These are phyloP conservation scores for Macrochelys suwanniensis DNA, from an alignment of 2,797 vertebrate species.

Conservation along the genomic window DNA sequence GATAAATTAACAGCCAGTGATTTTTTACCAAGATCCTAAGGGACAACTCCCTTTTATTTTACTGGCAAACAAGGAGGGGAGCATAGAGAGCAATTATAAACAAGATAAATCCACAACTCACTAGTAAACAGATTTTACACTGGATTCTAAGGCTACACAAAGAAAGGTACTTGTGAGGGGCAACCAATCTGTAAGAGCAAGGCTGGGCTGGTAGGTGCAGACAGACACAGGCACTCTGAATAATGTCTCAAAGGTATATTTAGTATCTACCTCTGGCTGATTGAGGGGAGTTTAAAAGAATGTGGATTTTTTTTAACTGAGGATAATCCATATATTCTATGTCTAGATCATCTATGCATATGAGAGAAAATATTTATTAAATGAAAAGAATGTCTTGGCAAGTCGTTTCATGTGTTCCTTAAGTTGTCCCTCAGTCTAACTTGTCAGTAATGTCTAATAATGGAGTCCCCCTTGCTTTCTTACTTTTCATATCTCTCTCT, in stretches of 20 bases:
- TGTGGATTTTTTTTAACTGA: neutral
- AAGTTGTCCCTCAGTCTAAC: neutral
- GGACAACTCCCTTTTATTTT: neutral
- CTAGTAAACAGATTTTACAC: neutral
- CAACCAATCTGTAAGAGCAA: neutral
- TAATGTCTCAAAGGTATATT: neutral
- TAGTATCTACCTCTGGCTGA: neutral
- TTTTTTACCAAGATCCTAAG: neutral
- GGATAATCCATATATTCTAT: neutral
- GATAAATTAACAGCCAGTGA: neutral
- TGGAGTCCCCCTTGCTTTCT: neutral
- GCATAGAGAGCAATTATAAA: neutral
- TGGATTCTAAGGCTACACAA: neutral
- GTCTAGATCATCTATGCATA: neutral
- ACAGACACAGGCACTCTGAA: neutral
- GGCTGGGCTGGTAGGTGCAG: neutral
- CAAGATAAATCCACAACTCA: neutral
- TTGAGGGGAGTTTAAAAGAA: neutral
- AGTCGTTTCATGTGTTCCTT: neutral
- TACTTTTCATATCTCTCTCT: neutral
- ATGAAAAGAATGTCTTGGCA: neutral
- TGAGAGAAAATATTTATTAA: neutral
- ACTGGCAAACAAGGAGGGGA: neutral
- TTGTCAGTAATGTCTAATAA: neutral
- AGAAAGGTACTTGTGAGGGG: neutral